These are phyloP conservation scores for Urocolius indicus DNA, from an alignment of 2,113 vertebrate genomes.

Conservation along the genomic window DNA sequence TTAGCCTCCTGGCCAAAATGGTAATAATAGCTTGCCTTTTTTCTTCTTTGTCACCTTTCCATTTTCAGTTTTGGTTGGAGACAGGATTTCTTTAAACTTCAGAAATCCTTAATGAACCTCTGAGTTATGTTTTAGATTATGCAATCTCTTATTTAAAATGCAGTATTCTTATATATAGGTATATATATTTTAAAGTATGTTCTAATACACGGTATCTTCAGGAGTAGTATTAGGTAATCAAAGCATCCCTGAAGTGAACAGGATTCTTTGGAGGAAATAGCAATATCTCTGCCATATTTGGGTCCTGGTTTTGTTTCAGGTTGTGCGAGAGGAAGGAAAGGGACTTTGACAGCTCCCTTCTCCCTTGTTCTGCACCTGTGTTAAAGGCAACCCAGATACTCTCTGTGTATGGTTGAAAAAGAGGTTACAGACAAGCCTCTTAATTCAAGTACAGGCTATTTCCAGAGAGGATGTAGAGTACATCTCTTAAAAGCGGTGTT, in stretches of 20 bases:
- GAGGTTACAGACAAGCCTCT: not conserved
- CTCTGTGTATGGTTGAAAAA: not conserved
- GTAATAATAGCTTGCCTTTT: not conserved
- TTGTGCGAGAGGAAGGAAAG: not conserved
- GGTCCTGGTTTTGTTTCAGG: not conserved
- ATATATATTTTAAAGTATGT: not conserved
- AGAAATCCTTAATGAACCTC: not conserved
- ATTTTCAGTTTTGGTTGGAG: not conserved
- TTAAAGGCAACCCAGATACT: not conserved
- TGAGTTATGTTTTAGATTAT: not conserved
- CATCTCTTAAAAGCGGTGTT: not conserved
- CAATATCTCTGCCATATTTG: not conserved
- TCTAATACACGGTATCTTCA: not conserved
- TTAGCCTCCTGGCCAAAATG: not conserved
- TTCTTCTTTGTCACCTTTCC: not conserved
- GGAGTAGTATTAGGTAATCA: not conserved
- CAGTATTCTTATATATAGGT: not conserved
- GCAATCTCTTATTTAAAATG: not conserved
- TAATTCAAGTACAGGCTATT: not conserved
- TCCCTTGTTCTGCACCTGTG: not conserved
- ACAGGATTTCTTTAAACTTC: not conserved
- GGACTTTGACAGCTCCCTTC: not conserved
- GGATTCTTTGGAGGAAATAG: not conserved
- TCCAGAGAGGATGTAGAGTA: not conserved
- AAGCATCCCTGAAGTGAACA: not conserved